Percentiles rank a stretch among this genome's conserved stretches.
phyloP scores from a whole-genome alignment of 2,113 vertebrate genomes.

The Scomber scombrus region DNA sequence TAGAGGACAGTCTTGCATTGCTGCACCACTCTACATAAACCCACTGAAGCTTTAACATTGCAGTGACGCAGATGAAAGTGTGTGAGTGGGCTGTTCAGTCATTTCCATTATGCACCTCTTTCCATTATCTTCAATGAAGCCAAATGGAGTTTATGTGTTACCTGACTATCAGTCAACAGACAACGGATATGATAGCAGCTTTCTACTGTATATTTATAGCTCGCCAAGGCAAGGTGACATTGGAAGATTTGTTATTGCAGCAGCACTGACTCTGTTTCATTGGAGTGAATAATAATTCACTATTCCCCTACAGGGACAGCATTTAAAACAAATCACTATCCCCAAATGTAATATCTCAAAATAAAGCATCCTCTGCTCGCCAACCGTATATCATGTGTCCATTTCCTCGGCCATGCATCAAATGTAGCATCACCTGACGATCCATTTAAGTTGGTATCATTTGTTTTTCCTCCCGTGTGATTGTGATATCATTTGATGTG shows the following conservation, averaged over 20 bases:
- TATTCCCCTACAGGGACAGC: slow-evolving; percentile 23
- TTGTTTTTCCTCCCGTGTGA: neutral
- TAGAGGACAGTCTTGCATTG: neutral
- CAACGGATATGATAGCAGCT: slow-evolving; percentile 21
- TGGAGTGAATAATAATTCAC: slow-evolving; percentile 54
- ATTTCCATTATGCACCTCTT: slow-evolving; percentile 5
- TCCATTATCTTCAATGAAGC: neutral
- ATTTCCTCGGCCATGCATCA: neutral
- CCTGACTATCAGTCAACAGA: slow-evolving; percentile 49
- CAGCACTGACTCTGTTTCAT: slow-evolving; percentile 41
- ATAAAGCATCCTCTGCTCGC: slow-evolving; percentile 15
- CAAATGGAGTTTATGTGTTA: slow-evolving; percentile 11
- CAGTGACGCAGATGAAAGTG: neutral
- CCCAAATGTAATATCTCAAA: slow-evolving; percentile 28
- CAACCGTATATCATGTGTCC: slow-evolving; percentile 13
- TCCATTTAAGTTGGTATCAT: neutral
- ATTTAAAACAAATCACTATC: slow-evolving; percentile 49
- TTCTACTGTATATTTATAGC: slow-evolving; percentile 60
- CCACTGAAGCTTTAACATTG: neutral
- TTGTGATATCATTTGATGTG: neutral
- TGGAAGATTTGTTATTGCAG: slow-evolving; percentile 53
- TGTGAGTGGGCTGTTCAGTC: neutral
- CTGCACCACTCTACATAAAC: neutral
- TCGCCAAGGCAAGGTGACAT: slow-evolving; percentile 64
- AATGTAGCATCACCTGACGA: slow-evolving; percentile 17